Evolutionary conservation across 2,888 invertebrate genomes (phyloP).

Genomic region (Panorpa germanica): DNA sequence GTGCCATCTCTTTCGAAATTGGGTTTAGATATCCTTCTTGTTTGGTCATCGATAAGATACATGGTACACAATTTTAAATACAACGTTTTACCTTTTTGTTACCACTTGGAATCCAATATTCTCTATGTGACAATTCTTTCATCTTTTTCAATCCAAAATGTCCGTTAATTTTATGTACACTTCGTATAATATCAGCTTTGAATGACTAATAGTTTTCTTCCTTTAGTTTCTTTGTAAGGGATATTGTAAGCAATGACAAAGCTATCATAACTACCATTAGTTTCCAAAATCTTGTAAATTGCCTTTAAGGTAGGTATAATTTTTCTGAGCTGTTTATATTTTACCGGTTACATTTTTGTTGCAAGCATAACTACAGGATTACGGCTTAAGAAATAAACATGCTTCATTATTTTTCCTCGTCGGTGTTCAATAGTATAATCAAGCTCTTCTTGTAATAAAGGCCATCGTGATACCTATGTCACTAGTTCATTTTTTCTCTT

Average conservation of each 20-base stretch:
- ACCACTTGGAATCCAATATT: slow-evolving; percentile 8
- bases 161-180: slow-evolving; percentile 7
- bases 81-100: slow-evolving; percentile 6
- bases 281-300: too few species aligned
- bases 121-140: slow-evolving; percentile 5
- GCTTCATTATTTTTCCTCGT: slow-evolving; percentile 8
- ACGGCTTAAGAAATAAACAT: slow-evolving; percentile 10
- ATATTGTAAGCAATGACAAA: slow-evolving; percentile 7
- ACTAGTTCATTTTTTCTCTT: too few species aligned
- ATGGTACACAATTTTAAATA: slow-evolving; percentile 9
- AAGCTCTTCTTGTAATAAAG: slow-evolving; percentile 8
- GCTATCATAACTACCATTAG: too few species aligned
- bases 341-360: too few species aligned
- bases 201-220: slow-evolving; percentile 9
- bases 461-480: too few species aligned
- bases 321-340: too few species aligned
- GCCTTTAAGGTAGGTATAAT: too few species aligned
- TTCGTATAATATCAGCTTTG: slow-evolving; percentile 12
- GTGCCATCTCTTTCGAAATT: slow-evolving; percentile 16
- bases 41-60: slow-evolving; percentile 14
- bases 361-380: slow-evolving; percentile 7
- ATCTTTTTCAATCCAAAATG: slow-evolving; percentile 9
- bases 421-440: slow-evolving; percentile 9
- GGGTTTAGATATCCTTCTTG: slow-evolving; percentile 17
- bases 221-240: slow-evolving; percentile 11